These are phyloP conservation scores for Apotomis capreana DNA, from an alignment of 2,888 invertebrate species.

Conservation along the genomic window DNA sequence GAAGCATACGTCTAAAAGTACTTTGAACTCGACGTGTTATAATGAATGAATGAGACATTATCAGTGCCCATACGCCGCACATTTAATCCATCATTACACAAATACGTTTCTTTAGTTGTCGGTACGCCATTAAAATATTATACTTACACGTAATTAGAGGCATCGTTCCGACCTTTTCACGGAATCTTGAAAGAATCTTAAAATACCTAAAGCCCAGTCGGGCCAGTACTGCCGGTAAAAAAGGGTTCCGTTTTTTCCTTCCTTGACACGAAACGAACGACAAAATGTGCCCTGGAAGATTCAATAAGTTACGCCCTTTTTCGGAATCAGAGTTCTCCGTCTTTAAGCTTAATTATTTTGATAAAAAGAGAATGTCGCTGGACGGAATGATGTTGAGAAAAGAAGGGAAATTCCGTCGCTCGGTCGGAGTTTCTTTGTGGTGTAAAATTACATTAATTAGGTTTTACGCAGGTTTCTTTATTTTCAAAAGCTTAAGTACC, in stretches of 20 bases:
- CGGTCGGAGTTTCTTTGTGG: conserved; percentile 3
- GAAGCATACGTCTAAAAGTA: no score
- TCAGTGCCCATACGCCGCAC: no score
- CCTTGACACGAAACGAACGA: background rate
- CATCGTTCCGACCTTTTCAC: conserved; percentile 3
- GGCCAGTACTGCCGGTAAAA: background rate
- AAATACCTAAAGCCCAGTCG: conserved; percentile 5
- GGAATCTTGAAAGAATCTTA: conserved; percentile 17
- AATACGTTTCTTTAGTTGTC: background rate
- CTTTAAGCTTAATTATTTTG: conserved; percentile 28
- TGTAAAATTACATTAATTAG: conserved; percentile 6
- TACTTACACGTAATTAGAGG: background rate
- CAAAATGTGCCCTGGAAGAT: background rate
- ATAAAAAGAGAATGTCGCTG: conserved; percentile 18
- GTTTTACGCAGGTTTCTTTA: background rate
- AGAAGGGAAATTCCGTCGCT: conserved; percentile 5
- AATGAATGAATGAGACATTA: no score
- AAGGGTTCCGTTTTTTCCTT: background rate
- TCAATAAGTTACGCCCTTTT: background rate
- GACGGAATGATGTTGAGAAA: conserved; percentile 20
- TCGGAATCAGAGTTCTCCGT: conserved; percentile 7
- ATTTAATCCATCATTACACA: no score
- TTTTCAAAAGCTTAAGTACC: no score
- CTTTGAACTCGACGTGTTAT: no score
- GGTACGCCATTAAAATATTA: background rate